Percentiles rank a stretch among this genome's conserved stretches.
Conservation (phyloP, 2,113 vertebrate species). For the Narcine bancroftii region DNA sequence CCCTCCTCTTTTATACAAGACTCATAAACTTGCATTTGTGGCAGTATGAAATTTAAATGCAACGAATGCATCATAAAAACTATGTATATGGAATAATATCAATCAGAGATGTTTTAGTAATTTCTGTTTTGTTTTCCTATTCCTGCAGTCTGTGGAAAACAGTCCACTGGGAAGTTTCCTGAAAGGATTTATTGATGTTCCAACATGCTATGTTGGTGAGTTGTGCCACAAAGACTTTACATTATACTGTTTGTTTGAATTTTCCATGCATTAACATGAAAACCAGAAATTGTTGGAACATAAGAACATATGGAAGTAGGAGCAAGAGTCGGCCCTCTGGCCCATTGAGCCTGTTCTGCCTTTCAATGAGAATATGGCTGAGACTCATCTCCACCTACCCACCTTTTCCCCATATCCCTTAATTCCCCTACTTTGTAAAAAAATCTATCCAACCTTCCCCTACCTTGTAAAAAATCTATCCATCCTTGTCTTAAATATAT, state of each 20-base stretch:
- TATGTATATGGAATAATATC: no score
- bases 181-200: constrained; percentile 62
- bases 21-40: not conserved
- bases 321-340: no score
- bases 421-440: no score
- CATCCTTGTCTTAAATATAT: no score
- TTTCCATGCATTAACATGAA: not conserved
- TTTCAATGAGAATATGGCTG: no score
- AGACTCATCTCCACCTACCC: no score
- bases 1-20: not conserved
- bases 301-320: no score
- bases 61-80: not conserved
- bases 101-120: not conserved
- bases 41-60: not conserved
- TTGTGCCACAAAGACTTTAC: not conserved
- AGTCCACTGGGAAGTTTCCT: constrained; percentile 62
- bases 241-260: not conserved
- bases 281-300: no score
- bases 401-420: no score
- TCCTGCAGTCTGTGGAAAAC: constrained; percentile 57
- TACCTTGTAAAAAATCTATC: no score
- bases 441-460: no score
- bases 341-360: no score
- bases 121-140: not conserved
- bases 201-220: constrained; percentile 61